These are phyloP conservation scores for Bedellia somnulentella DNA, from an alignment of 2,888 invertebrate genomes.

Conservation along the genomic window DNA sequence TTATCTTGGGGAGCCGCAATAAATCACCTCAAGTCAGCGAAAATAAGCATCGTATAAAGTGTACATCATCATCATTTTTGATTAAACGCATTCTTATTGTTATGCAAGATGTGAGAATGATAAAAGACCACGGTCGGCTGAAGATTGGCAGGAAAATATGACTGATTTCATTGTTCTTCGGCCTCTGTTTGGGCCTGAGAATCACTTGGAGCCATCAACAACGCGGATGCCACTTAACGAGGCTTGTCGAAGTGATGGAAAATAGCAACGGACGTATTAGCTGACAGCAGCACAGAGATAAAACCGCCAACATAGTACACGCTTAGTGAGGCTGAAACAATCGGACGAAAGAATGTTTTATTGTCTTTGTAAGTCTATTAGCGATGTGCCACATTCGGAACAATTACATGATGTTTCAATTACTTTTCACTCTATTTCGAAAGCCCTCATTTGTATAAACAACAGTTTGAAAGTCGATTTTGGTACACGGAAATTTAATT, in stretches of 20 bases:
- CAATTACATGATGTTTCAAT: no score
- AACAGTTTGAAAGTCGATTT: no score
- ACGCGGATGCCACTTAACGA: constrained; percentile 54
- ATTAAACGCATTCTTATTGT: constrained; percentile 39
- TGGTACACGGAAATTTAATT: no score
- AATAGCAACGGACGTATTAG: constrained; percentile 49
- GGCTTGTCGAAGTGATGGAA: constrained; percentile 55
- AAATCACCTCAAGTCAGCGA: constrained; percentile 34
- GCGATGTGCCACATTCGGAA: background rate
- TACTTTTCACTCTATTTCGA: no score
- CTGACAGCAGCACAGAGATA: constrained; percentile 47
- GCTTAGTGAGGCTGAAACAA: constrained; percentile 21
- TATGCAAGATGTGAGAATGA: constrained; percentile 44
- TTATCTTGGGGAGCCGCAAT: constrained; percentile 11
- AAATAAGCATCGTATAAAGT: constrained; percentile 44
- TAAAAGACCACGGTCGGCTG: constrained; percentile 50
- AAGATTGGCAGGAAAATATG: constrained; percentile 52
- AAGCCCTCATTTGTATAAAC: no score
- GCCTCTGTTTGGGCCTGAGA: constrained; percentile 45
- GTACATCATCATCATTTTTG: constrained; percentile 37
- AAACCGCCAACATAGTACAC: constrained; percentile 29
- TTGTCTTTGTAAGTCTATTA: constrained; percentile 4
- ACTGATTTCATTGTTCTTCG: constrained; percentile 58
- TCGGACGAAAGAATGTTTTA: constrained; percentile 18
- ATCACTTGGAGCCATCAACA: constrained; percentile 57